A percentile compares a stretch with the other conserved stretches of the same genome.
phyloP scores from a whole-genome alignment of 2,888 invertebrate species.

The Stratiomys singularior region DNA sequence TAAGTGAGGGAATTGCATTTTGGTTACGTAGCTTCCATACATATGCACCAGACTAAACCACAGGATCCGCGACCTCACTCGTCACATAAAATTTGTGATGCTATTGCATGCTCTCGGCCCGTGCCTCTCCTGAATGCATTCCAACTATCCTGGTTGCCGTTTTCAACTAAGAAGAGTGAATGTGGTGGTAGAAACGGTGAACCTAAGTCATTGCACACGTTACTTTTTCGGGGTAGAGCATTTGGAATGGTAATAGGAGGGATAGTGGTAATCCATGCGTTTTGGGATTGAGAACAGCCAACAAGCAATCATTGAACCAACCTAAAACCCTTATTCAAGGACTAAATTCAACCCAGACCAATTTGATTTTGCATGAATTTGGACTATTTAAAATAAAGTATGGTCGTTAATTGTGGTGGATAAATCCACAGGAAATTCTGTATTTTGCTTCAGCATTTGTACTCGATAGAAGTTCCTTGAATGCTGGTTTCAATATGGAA shows the following conservation, averaged over 20 bases:
- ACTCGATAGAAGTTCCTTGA: too few relatives aligned
- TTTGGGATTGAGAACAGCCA: too few relatives aligned
- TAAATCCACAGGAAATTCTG: conserved; percentile 27
- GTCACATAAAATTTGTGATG: neutral
- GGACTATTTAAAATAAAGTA: conserved; percentile 37
- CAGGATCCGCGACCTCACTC: neutral
- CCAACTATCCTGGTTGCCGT: too few relatives aligned
- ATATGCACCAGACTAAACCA: neutral
- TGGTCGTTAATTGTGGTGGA: conserved; percentile 39
- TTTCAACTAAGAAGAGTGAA: neutral
- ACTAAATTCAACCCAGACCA: conserved; percentile 3
- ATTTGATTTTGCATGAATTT: conserved; percentile 11
- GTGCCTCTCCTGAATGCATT: neutral
- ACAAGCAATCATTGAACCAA: neutral
- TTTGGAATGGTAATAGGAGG: neutral
- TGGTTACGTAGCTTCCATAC: neutral
- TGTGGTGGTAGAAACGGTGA: neutral
- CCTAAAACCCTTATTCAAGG: neutral
- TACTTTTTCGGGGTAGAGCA: neutral
- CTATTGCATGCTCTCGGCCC: neutral
- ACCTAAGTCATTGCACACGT: neutral
- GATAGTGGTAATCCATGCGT: too few relatives aligned
- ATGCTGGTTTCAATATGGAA: too few relatives aligned
- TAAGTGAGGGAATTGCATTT: neutral
- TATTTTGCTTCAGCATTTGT: neutral